Base-by-base conservation (phyloP, 2,888 invertebrate species). In the Drosophila anomalata region DNA sequence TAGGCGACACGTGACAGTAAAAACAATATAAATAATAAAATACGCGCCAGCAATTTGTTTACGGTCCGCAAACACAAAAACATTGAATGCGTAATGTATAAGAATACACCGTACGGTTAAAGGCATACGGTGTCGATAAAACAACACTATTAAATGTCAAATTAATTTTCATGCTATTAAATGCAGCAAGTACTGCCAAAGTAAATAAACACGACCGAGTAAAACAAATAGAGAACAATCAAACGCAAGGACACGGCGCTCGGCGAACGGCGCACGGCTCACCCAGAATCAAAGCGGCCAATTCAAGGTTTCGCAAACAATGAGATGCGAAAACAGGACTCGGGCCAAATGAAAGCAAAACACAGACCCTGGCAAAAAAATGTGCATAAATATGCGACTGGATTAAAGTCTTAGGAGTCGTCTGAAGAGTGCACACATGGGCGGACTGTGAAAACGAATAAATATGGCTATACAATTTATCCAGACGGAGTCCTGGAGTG, bases 81-180 rank as follows among this genome's bases (percentile, higher is more conserved):
- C 60, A 68, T 78, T 84, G 82, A 81, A 84, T 76, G 70, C 63
- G 69, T 69, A 69, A 76, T 75, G 75, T 42, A 67, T 58, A 76
- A 74, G 65, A 57, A 17, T 50, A 44, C 6, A 14, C 22, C n/a
- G 24, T 50, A 44, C 36, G 36, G 7, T 2, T 6, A n/a, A n/a
- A 26, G 17, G 24, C 48, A 29, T 36, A 36, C n/a, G 44, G 44
- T n/a, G 54, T 20, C 26, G 8, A 26, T 41, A 62, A 50, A 61
- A 58, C 67, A 61, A 33, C 59, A 48, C 67, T 79, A 82, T 79
- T 71, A 73, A 86, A 78, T 78, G 68, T 71, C 68, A 75, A 79
- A 82, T 82, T 82, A 87, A 82, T 81, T 86, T 73, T 54, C 44
- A 65, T 67, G 79, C 87, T 68, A 85, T 87, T 86, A 82, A 85